phyloP scores from a whole-genome alignment of 2,797 vertebrate genomes.

The Aphelocoma californica region DNA sequence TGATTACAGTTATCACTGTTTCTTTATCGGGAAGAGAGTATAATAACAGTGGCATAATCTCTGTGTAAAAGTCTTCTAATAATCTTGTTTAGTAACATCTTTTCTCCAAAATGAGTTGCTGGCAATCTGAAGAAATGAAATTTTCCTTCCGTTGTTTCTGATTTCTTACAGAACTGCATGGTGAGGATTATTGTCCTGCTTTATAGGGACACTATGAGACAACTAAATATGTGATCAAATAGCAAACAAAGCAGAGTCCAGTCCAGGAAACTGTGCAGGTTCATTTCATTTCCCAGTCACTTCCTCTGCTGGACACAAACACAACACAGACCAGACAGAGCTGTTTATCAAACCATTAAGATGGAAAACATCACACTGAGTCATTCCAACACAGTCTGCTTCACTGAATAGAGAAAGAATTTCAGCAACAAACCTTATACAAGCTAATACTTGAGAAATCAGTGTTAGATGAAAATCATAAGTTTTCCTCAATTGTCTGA shows the following conservation, averaged over 20 bases:
- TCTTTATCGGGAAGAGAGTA: not conserved
- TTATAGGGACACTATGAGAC: not conserved
- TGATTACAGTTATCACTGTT: not conserved
- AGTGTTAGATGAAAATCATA: not conserved
- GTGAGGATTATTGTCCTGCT: not conserved
- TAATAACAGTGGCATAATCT: not conserved
- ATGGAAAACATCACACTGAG: not conserved
- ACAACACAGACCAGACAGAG: not conserved
- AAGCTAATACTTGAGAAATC: not conserved
- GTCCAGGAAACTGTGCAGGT: not conserved
- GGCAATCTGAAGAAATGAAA: not conserved
- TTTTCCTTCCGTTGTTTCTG: not conserved
- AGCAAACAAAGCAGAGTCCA: not conserved
- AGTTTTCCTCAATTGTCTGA: not conserved
- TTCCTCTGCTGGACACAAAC: constrained; percentile 4
- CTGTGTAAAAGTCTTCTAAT: not conserved
- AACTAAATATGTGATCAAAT: not conserved
- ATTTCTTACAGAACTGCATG: not conserved
- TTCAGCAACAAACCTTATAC: not conserved
- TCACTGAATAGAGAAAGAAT: not conserved
- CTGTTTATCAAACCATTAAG: not conserved
- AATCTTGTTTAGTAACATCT: not conserved
- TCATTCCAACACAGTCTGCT: not conserved
- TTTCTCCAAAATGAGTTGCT: not conserved
- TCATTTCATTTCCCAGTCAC: constrained; percentile 2